Percentiles rank a stretch among this genome's conserved stretches.
Evolutionary conservation across 2,888 invertebrate species (phyloP).

Genomic region (Hipparchia sbordonii): DNA sequence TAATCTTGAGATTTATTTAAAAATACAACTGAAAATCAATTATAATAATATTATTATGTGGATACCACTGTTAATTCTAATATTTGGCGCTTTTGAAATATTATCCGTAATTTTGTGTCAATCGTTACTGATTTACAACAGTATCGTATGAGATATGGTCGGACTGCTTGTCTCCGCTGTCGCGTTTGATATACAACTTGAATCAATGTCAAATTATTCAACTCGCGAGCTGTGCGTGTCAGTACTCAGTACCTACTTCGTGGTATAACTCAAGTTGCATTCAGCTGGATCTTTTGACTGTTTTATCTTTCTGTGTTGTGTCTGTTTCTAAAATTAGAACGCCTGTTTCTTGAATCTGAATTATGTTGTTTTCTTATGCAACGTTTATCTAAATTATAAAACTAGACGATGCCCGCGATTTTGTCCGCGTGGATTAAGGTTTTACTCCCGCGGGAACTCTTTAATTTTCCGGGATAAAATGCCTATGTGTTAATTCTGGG

Average conservation of each 20-base stretch:
- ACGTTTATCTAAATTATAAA: too few relatives aligned
- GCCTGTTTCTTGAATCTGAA: not conserved
- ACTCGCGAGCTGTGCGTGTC: conserved; percentile 22
- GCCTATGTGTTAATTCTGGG: too few relatives aligned
- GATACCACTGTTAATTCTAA: not conserved
- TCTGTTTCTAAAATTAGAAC: not conserved
- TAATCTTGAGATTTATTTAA: too few relatives aligned
- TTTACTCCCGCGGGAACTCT: too few relatives aligned
- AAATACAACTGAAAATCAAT: too few relatives aligned
- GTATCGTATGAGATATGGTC: conserved; percentile 34
- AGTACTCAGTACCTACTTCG: not conserved
- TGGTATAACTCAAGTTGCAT: conserved; percentile 15
- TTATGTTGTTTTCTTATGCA: not conserved
- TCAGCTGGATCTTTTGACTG: conserved; percentile 11
- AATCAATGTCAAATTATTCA: conserved; percentile 39
- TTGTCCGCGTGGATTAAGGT: too few relatives aligned
- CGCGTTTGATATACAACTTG: conserved; percentile 35
- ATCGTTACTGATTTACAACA: conserved; percentile 39
- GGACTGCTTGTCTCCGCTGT: conserved; percentile 32
- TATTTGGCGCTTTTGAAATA: conserved; percentile 24
- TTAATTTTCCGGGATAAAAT: too few relatives aligned
- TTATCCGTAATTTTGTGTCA: conserved; percentile 42
- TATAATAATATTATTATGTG: too few relatives aligned
- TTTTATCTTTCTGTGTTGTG: conserved; percentile 10
- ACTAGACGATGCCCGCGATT: too few relatives aligned